Evolutionary conservation across 2,888 invertebrate genomes (phyloP).

Genomic region (Rhagophthalmus giganteus): DNA sequence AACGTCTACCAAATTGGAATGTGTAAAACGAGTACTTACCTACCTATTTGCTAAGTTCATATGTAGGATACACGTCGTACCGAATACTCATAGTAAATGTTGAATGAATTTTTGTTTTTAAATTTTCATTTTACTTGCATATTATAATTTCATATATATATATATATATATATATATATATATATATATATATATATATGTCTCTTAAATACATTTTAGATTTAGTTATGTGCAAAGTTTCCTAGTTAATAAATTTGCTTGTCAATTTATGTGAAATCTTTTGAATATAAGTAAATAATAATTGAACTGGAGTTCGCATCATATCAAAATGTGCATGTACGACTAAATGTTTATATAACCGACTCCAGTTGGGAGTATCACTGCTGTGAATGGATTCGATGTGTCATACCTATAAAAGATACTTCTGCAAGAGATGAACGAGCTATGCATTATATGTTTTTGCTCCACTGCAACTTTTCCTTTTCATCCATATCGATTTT

Average conservation of each 20-base stretch:
- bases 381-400: slow-evolving; percentile 18
- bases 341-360: slow-evolving; percentile 4
- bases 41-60: slow-evolving; percentile 1
- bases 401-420: slow-evolving; percentile 8
- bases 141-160: too few species aligned
- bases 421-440: slow-evolving; percentile 9
- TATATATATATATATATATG: too few species aligned
- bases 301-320: slow-evolving; percentile 7
- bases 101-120: slow-evolving; percentile 9
- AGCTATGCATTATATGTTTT: slow-evolving; percentile 21
- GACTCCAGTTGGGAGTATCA: slow-evolving; percentile 11
- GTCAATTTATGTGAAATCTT: slow-evolving; percentile 2
- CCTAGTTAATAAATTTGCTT: slow-evolving; percentile 12
- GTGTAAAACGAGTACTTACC: not conserved
- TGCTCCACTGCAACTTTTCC: slow-evolving; percentile 10
- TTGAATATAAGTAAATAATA: not conserved
- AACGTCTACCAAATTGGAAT: not conserved
- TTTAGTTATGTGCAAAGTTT: slow-evolving; percentile 11
- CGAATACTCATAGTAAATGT: slow-evolving; percentile 13
- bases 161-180: too few species aligned
- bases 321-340: slow-evolving; percentile 11
- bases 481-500: too few species aligned
- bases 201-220: slow-evolving; percentile 12
- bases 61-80: slow-evolving; percentile 8
- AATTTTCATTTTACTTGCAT: slow-evolving; percentile 4